Base-by-base conservation (phyloP, 1,140 invertebrate species). In the Diplogasteroides magnus region DNA sequence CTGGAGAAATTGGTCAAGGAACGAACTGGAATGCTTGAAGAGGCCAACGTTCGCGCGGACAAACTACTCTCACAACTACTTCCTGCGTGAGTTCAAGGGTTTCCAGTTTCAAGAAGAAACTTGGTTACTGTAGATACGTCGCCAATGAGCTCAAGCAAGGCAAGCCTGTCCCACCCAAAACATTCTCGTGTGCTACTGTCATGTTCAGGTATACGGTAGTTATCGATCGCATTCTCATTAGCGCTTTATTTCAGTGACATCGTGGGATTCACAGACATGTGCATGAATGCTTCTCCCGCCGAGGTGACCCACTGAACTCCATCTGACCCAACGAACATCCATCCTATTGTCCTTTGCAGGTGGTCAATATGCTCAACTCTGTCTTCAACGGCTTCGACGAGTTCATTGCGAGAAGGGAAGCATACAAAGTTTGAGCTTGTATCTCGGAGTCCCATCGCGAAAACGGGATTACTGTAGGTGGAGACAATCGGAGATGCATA, bases 401-500 rank as follows among this genome's bases (percentile, higher is more conserved):
- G 48, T 73, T 83, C 29, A 83, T 78, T 56, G 71, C 73, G 26
- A 71, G 74, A 48, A 71, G 80, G 63, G 73, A 78, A 55, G 82
- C 83, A 57, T 84, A 83, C 65, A 83, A 83, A 69, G 83, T 69
- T n/a, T 3, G 3, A 13, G 32, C 14, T 61, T 56, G 15, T 56
- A 19, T 61, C 23, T 61, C 1, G 28, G 23, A 61, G 23, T 29
- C 15, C 11, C 15, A 11, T 61, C 6, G 15, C 59, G 6, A 13
- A 23, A 61, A 61, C 23, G 13, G 23, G 11, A 11, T 61, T 15
- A 55, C 28, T 67, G 28, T 26, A 94, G 91, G 92, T 97, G 6
- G 94, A 97, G 85, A 97, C 94, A 0, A 96, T 97, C 76, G 93
- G 94, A 0, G 93, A 95, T 82, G 93, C 93, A 0, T 96, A 97